These are phyloP conservation scores for Patella pellucida DNA, from an alignment of 2,888 invertebrate species.

Conservation along the genomic window DNA sequence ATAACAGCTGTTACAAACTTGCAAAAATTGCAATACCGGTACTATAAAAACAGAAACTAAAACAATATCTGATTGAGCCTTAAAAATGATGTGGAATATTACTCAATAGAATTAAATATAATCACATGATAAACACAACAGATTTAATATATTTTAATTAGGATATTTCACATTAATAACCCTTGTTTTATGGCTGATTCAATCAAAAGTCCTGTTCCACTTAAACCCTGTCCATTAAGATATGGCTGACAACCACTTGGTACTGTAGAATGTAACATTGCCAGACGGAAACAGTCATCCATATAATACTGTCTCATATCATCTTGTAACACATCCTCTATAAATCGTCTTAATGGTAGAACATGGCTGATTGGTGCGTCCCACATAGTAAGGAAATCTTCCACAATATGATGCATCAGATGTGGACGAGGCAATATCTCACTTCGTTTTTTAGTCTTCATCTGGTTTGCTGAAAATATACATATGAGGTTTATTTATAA, in stretches of 20 bases:
- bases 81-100: too few relatives aligned
- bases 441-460: constrained; percentile 40
- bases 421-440: constrained; percentile 66
- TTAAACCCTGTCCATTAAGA: constrained; percentile 53
- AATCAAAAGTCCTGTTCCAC: constrained; percentile 27
- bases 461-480: constrained; percentile 50
- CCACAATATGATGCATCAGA: constrained; percentile 71
- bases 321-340: constrained; percentile 51
- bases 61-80: too few relatives aligned
- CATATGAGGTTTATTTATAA: too few relatives aligned
- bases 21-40: too few relatives aligned
- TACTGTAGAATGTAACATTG: constrained; percentile 55
- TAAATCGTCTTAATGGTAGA: constrained; percentile 67
- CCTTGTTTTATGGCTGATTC: background rate
- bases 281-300: constrained; percentile 64
- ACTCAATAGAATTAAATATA: too few relatives aligned
- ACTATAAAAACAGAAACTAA: too few relatives aligned
- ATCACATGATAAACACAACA: too few relatives aligned
- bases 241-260: constrained; percentile 58
- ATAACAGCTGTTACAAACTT: too few relatives aligned
- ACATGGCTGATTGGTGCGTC: constrained; percentile 68
- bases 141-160: too few relatives aligned
- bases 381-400: constrained; percentile 72
- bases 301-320: constrained; percentile 66
- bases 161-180: background rate